Percentiles rank a stretch among this genome's conserved stretches.
Conservation (phyloP, 2,113 vertebrate genomes). For the Cairina moschata region DNA sequence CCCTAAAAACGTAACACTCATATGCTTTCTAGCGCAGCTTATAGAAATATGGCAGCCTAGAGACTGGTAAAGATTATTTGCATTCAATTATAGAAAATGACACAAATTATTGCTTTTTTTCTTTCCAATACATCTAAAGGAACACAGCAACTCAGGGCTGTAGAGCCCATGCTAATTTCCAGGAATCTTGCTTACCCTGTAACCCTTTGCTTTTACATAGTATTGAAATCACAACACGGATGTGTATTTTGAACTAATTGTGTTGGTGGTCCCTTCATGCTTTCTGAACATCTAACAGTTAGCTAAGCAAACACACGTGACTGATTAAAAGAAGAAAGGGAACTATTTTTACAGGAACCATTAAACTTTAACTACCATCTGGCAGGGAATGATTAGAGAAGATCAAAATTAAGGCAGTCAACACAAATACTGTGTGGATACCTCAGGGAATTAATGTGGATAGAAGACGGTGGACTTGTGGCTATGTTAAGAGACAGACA, state of each 20-base stretch:
- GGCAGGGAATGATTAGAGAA: constrained; percentile 85
- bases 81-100: not conserved
- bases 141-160: not conserved
- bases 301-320: constrained; percentile 83
- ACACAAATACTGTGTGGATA: constrained; percentile 81
- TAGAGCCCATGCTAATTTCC: not conserved
- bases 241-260: constrained; percentile 75
- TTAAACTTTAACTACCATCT: constrained; percentile 87
- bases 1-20: not conserved
- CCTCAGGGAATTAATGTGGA: constrained; percentile 80
- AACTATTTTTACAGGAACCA: constrained; percentile 81
- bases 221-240: constrained; percentile 26
- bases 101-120: not conserved
- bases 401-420: constrained; percentile 86
- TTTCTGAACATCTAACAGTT: constrained; percentile 78
- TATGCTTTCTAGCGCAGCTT: not conserved
- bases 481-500: constrained; percentile 79
- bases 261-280: constrained; percentile 80
- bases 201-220: constrained; percentile 7
- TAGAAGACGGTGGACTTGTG: constrained; percentile 76
- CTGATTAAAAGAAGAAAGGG: constrained; percentile 85
- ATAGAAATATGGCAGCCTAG: not conserved
- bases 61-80: not conserved
- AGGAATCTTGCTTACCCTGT: not conserved
- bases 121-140: not conserved